Conservation (phyloP, 1,140 invertebrate genomes). For the Drosophila sulfurigaster region DNA sequence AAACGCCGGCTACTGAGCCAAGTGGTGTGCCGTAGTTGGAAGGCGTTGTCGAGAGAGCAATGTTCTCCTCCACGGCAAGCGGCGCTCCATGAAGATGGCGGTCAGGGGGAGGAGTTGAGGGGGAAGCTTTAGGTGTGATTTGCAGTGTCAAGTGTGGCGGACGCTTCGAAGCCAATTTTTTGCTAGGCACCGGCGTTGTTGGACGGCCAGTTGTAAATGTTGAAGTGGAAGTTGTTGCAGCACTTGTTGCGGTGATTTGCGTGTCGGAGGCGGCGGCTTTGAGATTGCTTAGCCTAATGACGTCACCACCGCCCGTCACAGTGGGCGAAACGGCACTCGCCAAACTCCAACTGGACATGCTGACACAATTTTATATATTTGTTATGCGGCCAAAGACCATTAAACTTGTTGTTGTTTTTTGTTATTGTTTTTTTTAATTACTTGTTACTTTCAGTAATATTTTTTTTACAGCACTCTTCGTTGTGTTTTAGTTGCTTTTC, state of each 20-base stretch:
- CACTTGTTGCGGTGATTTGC: constrained; percentile 32
- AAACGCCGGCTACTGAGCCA: constrained; percentile 15
- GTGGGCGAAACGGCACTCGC: constrained; percentile 66
- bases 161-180: constrained; percentile 60
- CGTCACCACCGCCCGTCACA: constrained; percentile 63
- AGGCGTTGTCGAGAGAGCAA: constrained; percentile 47
- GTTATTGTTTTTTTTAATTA: constrained; percentile 13
- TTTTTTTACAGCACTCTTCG: constrained; percentile 1
- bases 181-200: constrained; percentile 65
- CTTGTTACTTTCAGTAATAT: constrained; percentile 12
- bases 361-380: constrained; percentile 28
- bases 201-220: constrained; percentile 45
- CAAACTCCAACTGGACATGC: constrained; percentile 76
- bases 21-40: constrained; percentile 64
- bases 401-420: constrained; percentile 1
- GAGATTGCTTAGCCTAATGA: constrained; percentile 55
- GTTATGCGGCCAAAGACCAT: constrained; percentile 14
- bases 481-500: constrained; percentile 1
- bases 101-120: constrained; percentile 10
- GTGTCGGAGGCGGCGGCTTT: constrained; percentile 58
- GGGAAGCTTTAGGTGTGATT: constrained; percentile 26
- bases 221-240: constrained; percentile 19
- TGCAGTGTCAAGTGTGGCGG: constrained; percentile 61
- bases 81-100: constrained; percentile 36
- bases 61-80: constrained; percentile 56